A percentile compares a stretch with the other conserved stretches of the same genome.
phyloP scores from a whole-genome alignment of 2,113 vertebrate genomes.

The Eurystomus gularis region DNA sequence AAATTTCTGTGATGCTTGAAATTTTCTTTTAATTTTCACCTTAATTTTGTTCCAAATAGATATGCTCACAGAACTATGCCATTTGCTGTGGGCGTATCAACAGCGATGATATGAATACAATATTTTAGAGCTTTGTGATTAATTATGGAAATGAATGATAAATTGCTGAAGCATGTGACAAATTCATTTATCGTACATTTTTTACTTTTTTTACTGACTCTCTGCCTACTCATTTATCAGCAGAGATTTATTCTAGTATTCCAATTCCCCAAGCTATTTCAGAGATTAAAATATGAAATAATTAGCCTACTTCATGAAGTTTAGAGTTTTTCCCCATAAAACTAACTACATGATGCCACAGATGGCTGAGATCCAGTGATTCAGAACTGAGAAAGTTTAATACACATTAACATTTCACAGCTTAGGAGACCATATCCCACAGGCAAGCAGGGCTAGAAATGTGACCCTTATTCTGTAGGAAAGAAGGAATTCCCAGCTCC shows the following conservation, averaged over 20 bases:
- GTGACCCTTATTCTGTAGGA: conserved; percentile 30
- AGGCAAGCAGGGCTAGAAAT: conserved; percentile 11
- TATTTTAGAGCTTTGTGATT: conserved; percentile 46
- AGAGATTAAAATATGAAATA: conserved; percentile 63
- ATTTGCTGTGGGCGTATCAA: background rate
- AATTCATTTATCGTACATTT: conserved; percentile 50
- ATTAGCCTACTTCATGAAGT: conserved; percentile 60
- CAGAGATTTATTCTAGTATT: conserved; percentile 45
- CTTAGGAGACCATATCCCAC: background rate
- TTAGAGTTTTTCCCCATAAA: conserved; percentile 24
- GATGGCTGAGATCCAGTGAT: conserved; percentile 16
- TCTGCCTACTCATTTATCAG: conserved; percentile 61
- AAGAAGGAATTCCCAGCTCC: conserved; percentile 46
- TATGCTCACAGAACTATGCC: background rate
- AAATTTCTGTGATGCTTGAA: background rate
- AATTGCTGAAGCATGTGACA: conserved; percentile 63
- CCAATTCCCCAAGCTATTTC: conserved; percentile 60
- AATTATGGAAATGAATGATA: conserved; percentile 69
- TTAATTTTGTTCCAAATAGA: background rate
- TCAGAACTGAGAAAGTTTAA: conserved; percentile 30
- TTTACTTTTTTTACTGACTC: background rate
- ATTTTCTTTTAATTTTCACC: background rate
- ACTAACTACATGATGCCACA: background rate
- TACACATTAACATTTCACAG: conserved; percentile 56
- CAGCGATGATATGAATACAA: conserved; percentile 6